Conservation (phyloP, 1,140 invertebrate genomes). For the Caenorhabditis brenneri region DNA sequence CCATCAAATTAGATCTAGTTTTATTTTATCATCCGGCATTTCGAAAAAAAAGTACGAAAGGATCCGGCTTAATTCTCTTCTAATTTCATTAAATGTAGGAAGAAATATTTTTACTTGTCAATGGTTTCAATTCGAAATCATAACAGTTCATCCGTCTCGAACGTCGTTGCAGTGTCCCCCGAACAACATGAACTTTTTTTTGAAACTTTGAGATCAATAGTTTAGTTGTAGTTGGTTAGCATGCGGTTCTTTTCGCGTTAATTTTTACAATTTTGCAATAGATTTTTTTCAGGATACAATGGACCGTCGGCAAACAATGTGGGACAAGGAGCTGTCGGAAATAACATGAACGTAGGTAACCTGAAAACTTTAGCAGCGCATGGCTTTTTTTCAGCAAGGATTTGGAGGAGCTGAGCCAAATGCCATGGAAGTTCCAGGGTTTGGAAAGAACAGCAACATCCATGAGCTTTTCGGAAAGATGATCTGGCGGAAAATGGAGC, state of each 20-base stretch:
- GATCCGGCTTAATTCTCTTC: too few species aligned
- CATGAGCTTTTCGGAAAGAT: constrained; percentile 53
- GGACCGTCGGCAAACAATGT: constrained; percentile 25
- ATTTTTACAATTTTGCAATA: neutral
- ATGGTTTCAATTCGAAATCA: too few species aligned
- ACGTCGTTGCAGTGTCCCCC: constrained; percentile 12
- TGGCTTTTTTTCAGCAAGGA: neutral
- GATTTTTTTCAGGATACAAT: constrained; percentile 13
- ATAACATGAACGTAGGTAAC: neutral
- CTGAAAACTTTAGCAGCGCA: neutral
- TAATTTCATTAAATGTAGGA: too few species aligned
- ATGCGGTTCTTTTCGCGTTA: neutral
- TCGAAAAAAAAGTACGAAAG: too few species aligned
- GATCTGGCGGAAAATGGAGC: constrained; percentile 52
- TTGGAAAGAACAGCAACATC: constrained; percentile 50
- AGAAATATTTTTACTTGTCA: too few species aligned
- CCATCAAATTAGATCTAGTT: too few species aligned
- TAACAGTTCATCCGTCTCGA: too few species aligned
- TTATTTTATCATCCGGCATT: too few species aligned
- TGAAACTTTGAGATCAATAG: neutral
- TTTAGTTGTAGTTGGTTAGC: neutral
- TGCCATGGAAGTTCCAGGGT: constrained; percentile 46
- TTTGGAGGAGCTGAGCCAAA: constrained; percentile 1
- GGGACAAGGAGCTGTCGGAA: constrained; percentile 15
- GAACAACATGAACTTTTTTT: neutral